These are phyloP conservation scores for Chelidonichthys spinosus DNA, from an alignment of 2,797 vertebrate genomes.

Conservation along the genomic window DNA sequence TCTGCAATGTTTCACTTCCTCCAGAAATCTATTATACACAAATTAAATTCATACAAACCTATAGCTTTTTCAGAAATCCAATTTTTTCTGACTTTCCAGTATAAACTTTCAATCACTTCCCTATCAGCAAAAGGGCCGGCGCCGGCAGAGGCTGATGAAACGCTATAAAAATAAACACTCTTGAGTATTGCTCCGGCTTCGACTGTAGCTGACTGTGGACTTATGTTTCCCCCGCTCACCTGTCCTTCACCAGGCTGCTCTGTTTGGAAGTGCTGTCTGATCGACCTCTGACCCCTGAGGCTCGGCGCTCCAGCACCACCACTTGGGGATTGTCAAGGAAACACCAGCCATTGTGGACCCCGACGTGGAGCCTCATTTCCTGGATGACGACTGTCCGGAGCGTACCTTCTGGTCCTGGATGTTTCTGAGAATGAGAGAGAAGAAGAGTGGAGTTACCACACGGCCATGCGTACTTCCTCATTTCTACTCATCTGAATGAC, in stretches of 20 bases:
- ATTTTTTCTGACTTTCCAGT: conserved; percentile 32
- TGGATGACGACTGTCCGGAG: conserved; percentile 79
- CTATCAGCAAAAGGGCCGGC: conserved; percentile 15
- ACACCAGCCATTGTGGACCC: conserved; percentile 92
- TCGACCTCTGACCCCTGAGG: conserved; percentile 49
- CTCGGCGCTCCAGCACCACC: conserved; percentile 85
- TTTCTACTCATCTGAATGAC: not conserved
- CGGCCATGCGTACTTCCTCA: not conserved
- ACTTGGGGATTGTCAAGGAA: conserved; percentile 92
- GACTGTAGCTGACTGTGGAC: conserved; percentile 3
- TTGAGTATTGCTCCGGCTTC: conserved; percentile 8
- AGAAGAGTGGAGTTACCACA: not conserved
- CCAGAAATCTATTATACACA: conserved; percentile 16
- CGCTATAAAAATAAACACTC: conserved; percentile 34
- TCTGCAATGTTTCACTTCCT: conserved; percentile 13
- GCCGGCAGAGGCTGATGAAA: conserved; percentile 46
- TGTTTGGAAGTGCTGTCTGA: conserved; percentile 67
- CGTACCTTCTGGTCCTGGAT: conserved; percentile 50
- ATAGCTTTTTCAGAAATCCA: conserved; percentile 19
- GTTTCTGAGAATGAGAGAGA: conserved; percentile 73
- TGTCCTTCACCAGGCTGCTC: conserved; percentile 59
- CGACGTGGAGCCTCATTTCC: conserved; percentile 91
- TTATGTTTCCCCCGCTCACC: conserved; percentile 74
- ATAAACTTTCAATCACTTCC: conserved; percentile 35
- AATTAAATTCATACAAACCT: conserved; percentile 22